Percentiles rank a stretch among this genome's conserved stretches.
Conservation (phyloP, 2,797 vertebrate genomes). For the Eulemur coronatus region DNA sequence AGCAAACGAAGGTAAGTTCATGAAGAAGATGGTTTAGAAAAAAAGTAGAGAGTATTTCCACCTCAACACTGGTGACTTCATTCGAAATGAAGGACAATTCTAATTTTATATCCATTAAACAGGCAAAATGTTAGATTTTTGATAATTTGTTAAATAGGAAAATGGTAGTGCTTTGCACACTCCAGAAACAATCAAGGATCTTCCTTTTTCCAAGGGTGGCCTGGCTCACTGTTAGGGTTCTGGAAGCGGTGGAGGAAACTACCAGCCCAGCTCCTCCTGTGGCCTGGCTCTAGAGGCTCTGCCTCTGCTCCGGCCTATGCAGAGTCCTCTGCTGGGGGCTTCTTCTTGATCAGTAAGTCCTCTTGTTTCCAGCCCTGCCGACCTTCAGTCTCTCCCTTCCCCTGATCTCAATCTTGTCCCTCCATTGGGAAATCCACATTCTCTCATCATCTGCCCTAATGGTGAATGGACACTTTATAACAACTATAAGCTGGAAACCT, state of each 20-base stretch:
- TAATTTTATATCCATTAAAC: neutral
- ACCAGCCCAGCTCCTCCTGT: neutral
- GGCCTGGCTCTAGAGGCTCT: neutral
- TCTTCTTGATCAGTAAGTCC: neutral
- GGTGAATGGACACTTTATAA: neutral
- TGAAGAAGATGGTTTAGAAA: neutral
- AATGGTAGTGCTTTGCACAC: neutral
- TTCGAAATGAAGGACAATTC: neutral
- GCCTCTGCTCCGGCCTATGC: neutral
- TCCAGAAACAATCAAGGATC: neutral
- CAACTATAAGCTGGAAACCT: neutral
- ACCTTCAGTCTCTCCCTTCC: neutral
- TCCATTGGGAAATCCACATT: neutral
- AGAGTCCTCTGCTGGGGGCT: neutral
- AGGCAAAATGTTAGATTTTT: neutral
- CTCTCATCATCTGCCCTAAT: neutral
- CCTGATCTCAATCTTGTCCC: neutral
- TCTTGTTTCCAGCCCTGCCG: neutral
- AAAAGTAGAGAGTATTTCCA: neutral
- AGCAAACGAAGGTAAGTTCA: neutral
- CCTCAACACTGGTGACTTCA: neutral
- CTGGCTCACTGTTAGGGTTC: neutral
- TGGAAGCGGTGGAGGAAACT: neutral
- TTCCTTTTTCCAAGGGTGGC: neutral
- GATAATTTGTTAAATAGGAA: neutral